Conservation (phyloP, 64 coral and sea anemone genomes). For the Anthopleura sola region DNA sequence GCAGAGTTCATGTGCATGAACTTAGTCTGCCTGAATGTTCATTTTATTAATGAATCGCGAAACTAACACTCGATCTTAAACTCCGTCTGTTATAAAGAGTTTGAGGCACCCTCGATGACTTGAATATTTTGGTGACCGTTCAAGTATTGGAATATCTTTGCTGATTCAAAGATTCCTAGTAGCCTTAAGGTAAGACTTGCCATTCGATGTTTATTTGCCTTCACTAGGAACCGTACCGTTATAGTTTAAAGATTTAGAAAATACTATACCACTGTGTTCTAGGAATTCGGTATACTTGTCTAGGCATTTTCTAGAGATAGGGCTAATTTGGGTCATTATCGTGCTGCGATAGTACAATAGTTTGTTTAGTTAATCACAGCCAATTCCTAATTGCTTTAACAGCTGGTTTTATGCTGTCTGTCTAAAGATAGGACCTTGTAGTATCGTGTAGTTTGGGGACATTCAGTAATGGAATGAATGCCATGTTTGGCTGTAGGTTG, state of each 20-base stretch:
- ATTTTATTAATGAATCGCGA: neutral
- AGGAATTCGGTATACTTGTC: neutral
- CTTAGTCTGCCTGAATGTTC: neutral
- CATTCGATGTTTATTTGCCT: too few species aligned
- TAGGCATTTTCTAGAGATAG: neutral
- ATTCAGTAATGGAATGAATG: neutral
- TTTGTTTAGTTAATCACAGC: slow-evolving; percentile 30
- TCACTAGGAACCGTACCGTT: too few species aligned
- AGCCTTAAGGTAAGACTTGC: too few species aligned
- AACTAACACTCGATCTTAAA: neutral
- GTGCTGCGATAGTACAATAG: slow-evolving; percentile 16
- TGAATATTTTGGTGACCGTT: too few species aligned
- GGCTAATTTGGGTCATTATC: slow-evolving; percentile 27
- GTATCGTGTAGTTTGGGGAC: neutral
- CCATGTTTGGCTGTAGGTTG: too few species aligned
- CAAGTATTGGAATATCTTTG: too few species aligned
- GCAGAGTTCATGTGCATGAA: neutral
- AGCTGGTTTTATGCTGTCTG: slow-evolving; percentile 12
- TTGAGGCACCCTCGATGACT: too few species aligned
- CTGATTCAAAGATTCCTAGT: too few species aligned
- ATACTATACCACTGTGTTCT: too few species aligned
- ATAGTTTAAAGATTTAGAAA: too few species aligned
- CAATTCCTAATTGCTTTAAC: slow-evolving; percentile 19
- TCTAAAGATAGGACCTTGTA: neutral
- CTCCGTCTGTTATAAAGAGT: neutral